Evolutionary conservation across 2,113 vertebrate species (phyloP).

Genomic region (Tenebrosternarchus preto): DNA sequence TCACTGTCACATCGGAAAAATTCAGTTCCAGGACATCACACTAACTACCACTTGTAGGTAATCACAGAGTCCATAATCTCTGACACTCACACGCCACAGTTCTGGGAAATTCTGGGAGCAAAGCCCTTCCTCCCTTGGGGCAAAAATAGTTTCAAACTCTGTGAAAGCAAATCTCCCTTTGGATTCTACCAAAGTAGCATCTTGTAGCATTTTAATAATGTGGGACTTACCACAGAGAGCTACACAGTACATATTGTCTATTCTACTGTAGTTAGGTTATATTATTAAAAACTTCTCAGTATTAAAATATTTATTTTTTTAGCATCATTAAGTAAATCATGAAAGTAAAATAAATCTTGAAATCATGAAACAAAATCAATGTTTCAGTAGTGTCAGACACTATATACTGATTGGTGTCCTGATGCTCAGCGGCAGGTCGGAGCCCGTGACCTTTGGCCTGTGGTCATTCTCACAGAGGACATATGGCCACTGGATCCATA

Average conservation of each 20-base stretch:
- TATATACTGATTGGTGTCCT: no score
- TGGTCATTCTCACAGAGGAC: slow-evolving; percentile 85
- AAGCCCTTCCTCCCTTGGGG: no score
- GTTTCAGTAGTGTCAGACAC: neutral
- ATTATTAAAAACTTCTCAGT: neutral
- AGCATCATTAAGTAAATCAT: no score
- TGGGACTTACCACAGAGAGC: no score
- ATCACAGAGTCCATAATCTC: neutral
- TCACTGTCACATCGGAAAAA: neutral
- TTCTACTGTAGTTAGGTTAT: no score
- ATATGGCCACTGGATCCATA: slow-evolving; percentile 80
- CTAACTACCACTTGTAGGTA: neutral
- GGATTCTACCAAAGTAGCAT: no score
- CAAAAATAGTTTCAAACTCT: neutral
- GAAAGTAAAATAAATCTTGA: neutral
- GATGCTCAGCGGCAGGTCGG: slow-evolving; percentile 78
- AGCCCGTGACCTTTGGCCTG: slow-evolving; percentile 73
- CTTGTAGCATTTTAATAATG: no score
- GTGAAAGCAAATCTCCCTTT: no score
- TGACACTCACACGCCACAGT: neutral
- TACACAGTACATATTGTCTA: no score
- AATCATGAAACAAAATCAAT: neutral
- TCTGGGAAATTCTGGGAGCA: neutral
- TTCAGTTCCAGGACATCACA: no score
- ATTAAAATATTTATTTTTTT: no score